Evolutionary conservation across 2,113 vertebrate genomes (phyloP).

Genomic region (Calidris pygmaea): DNA sequence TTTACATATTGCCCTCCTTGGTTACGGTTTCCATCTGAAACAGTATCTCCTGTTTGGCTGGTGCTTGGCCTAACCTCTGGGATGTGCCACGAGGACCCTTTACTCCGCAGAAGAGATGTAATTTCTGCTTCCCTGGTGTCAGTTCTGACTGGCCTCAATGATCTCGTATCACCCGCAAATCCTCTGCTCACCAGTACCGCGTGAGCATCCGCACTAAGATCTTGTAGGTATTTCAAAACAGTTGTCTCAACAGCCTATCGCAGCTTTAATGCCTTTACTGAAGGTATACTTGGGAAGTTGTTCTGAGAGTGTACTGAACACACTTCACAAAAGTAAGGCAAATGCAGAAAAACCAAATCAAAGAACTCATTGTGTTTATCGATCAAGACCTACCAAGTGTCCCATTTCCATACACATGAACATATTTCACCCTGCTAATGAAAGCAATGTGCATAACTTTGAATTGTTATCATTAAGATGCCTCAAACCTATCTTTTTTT

Average conservation of each 20-base stretch:
- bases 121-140: neutral
- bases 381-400: neutral
- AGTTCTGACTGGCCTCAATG: neutral
- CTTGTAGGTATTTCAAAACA: neutral
- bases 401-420: neutral
- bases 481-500: neutral
- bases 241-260: neutral
- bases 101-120: neutral
- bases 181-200: neutral
- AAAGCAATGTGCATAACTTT: neutral
- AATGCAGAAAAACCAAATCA: neutral
- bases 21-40: neutral
- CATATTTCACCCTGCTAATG: neutral
- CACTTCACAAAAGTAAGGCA: neutral
- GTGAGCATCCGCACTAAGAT: neutral
- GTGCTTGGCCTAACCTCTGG: neutral
- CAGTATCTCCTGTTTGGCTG: neutral
- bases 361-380: neutral
- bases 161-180: neutral
- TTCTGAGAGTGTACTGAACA: neutral
- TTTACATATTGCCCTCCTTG: neutral
- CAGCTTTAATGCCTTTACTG: neutral
- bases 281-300: neutral
- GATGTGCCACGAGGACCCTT: neutral
- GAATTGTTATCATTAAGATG: neutral